These are phyloP conservation scores for Phodopus roborovskii DNA, from an alignment of 2,113 vertebrate genomes.

Conservation along the genomic window DNA sequence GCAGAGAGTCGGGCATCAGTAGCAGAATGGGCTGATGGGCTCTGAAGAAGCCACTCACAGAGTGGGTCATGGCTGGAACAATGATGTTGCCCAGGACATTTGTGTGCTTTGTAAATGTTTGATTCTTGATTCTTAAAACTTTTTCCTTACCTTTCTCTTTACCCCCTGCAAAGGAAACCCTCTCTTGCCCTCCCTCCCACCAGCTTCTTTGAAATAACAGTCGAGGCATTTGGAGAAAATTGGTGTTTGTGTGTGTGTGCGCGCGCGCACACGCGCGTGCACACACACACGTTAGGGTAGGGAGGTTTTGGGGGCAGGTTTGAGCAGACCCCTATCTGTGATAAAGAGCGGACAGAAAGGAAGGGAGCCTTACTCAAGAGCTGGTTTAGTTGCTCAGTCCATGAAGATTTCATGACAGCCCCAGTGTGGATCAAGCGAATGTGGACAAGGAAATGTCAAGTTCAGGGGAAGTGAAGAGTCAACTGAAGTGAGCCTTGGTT, in stretches of 20 bases:
- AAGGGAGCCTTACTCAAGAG: neutral
- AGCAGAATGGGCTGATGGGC: neutral
- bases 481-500: neutral
- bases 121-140: neutral
- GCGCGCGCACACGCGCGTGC: too few relatives aligned
- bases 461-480: neutral
- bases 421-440: neutral
- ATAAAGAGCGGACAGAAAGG: neutral
- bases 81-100: neutral
- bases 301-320: neutral
- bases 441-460: neutral
- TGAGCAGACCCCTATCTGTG: neutral
- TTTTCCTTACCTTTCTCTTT: neutral
- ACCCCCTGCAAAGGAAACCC: fast-evolving
- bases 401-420: neutral
- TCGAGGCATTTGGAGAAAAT: neutral
- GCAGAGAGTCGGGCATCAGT: neutral
- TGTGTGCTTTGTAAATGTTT: neutral
- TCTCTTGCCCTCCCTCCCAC: neutral
- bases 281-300: too few relatives aligned
- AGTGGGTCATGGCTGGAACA: neutral
- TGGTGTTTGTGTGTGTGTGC: neutral
- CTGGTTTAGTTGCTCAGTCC: neutral
- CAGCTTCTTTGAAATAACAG: neutral
- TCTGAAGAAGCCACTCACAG: neutral